Conservation (phyloP, 2,113 vertebrate genomes). For the Megaptera novaeangliae region DNA sequence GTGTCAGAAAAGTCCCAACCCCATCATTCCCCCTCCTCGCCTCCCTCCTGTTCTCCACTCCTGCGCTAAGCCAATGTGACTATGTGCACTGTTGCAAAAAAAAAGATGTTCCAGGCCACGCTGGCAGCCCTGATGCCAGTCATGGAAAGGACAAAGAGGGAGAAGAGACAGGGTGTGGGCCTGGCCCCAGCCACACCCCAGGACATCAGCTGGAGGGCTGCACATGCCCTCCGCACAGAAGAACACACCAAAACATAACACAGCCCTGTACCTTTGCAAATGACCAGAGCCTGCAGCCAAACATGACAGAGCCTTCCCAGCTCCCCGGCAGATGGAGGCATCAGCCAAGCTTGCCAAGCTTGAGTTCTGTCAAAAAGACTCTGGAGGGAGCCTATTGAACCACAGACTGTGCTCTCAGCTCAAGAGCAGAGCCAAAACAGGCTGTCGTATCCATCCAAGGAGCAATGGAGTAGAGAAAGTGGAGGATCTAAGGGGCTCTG, state of each 20-base stretch:
- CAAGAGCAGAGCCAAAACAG: not conserved
- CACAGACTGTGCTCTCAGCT: not conserved
- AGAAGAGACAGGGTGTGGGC: not conserved
- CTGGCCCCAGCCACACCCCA: not conserved
- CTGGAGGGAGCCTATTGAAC: not conserved
- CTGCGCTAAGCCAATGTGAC: not conserved
- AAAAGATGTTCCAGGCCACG: not conserved
- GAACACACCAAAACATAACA: not conserved
- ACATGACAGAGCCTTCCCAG: rapidly evolving
- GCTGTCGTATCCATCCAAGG: rapidly evolving
- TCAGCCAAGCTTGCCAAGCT: not conserved
- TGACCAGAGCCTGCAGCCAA: not conserved
- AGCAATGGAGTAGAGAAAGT: not conserved
- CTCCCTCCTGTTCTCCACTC: not conserved
- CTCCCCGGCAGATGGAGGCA: rapidly evolving
- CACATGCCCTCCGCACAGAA: not conserved
- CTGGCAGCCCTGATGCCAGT: rapidly evolving
- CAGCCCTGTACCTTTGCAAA: not conserved
- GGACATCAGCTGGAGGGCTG: rapidly evolving
- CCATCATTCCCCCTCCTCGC: not conserved
- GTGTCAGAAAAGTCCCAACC: not conserved
- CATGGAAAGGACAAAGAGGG: not conserved
- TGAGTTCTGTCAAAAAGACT: not conserved
- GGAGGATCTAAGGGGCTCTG: not conserved
- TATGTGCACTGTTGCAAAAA: not conserved